Evolutionary conservation across 53 echinoderm and acorn worm species (phyloP).

Genomic region (Stichopus horrens): DNA sequence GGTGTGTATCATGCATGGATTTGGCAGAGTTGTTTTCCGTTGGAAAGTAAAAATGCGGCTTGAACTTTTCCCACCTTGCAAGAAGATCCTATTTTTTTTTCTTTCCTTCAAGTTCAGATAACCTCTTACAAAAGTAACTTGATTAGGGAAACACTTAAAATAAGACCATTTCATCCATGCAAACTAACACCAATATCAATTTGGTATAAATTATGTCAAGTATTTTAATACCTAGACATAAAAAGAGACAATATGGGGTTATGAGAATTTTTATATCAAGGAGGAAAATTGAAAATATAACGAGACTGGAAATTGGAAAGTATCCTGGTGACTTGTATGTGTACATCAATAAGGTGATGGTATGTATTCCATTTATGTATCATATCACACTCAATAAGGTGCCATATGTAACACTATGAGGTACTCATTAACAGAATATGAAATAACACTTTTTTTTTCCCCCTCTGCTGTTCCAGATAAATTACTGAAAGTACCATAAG

Average conservation of each 20-base stretch:
- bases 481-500: too few relatives aligned
- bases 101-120: neutral
- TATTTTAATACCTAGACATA: neutral
- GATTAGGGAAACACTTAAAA: neutral
- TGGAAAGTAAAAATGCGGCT: neutral
- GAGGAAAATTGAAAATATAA: too few relatives aligned
- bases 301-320: too few relatives aligned
- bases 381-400: too few relatives aligned
- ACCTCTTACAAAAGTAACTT: conserved; percentile 11
- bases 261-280: too few relatives aligned
- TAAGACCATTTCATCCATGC: neutral
- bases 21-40: neutral
- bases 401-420: too few relatives aligned
- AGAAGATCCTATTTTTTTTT: neutral
- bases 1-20: neutral
- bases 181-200: neutral
- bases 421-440: too few relatives aligned
- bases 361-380: too few relatives aligned
- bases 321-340: too few relatives aligned
- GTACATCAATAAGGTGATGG: too few relatives aligned
- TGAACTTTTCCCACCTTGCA: neutral
- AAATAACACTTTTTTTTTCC: too few relatives aligned
- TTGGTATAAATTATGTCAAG: neutral
- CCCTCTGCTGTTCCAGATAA: too few relatives aligned
- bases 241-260: neutral